Percentiles rank a stretch among this genome's conserved stretches.
These are phyloP conservation scores for Callyntrura sp. DNA, from an alignment of 2,888 invertebrate species.

Conservation along the genomic window DNA sequence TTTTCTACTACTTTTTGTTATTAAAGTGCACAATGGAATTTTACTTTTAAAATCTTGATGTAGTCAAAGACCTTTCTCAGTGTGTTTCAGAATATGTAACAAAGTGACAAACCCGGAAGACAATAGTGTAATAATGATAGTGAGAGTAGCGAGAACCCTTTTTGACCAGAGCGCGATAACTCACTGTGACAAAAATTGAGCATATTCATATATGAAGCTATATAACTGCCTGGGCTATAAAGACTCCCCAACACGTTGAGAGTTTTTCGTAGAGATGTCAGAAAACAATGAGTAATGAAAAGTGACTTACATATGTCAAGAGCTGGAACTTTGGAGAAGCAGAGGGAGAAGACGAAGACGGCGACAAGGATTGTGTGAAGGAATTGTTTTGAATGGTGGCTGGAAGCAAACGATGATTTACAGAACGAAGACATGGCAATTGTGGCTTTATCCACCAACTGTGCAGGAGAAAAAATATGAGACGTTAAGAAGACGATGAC, in stretches of 20 bases:
- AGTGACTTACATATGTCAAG: slow-evolving; percentile 82
- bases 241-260: slow-evolving; percentile 70
- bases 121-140: slow-evolving; percentile 48
- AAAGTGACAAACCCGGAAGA: slow-evolving; percentile 32
- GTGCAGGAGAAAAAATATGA: too few species aligned
- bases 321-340: slow-evolving; percentile 73
- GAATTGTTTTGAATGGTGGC: slow-evolving; percentile 62
- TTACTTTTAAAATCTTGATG: background rate
- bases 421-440: slow-evolving; percentile 67
- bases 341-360: slow-evolving; percentile 64
- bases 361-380: slow-evolving; percentile 35
- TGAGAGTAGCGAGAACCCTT: slow-evolving; percentile 38
- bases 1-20: too few species aligned
- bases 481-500: background rate
- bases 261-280: slow-evolving; percentile 42
- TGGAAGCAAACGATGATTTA: slow-evolving; percentile 60
- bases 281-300: slow-evolving; percentile 75
- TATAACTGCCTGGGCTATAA: background rate
- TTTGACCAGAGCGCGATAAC: slow-evolving; percentile 63
- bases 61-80: slow-evolving; percentile 2
- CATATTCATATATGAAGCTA: slow-evolving; percentile 12
- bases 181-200: slow-evolving; percentile 58
- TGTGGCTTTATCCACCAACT: slow-evolving; percentile 54
- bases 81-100: background rate
- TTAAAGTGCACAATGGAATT: background rate